Evolutionary conservation across 2,113 vertebrate genomes (phyloP).

Genomic region (Chauna torquata): DNA sequence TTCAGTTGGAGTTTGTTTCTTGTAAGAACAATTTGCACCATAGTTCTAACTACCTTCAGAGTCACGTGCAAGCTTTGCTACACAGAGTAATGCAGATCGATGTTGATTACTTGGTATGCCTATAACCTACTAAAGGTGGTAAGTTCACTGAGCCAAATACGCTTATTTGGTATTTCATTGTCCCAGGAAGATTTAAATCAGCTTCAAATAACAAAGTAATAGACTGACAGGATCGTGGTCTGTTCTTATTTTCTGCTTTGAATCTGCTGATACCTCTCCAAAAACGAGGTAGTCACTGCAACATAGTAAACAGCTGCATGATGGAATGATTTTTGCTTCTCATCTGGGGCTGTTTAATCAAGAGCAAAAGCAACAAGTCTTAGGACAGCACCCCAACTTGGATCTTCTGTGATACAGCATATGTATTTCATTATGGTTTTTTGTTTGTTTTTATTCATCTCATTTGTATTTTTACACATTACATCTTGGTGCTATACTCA

Average conservation of each 20-base stretch:
- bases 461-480: background rate
- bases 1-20: background rate
- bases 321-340: background rate
- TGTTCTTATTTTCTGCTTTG: background rate
- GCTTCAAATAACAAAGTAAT: background rate
- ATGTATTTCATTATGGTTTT: background rate
- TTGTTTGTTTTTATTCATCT: background rate
- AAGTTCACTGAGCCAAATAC: background rate
- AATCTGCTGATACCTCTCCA: background rate
- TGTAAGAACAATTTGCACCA: background rate
- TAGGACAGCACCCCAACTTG: background rate
- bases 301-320: too few species aligned
- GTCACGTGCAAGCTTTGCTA: background rate
- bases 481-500: background rate
- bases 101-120: background rate
- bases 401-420: background rate
- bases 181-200: background rate
- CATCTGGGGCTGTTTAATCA: background rate
- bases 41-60: too few species aligned
- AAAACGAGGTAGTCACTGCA: background rate
- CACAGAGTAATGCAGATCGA: rapidly evolving
- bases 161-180: too few species aligned
- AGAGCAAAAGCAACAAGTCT: background rate
- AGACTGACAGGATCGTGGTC: too few species aligned
- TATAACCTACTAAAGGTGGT: too few species aligned